phyloP scores from a whole-genome alignment of 2,888 invertebrate genomes.

The Incurvaria masculella region DNA sequence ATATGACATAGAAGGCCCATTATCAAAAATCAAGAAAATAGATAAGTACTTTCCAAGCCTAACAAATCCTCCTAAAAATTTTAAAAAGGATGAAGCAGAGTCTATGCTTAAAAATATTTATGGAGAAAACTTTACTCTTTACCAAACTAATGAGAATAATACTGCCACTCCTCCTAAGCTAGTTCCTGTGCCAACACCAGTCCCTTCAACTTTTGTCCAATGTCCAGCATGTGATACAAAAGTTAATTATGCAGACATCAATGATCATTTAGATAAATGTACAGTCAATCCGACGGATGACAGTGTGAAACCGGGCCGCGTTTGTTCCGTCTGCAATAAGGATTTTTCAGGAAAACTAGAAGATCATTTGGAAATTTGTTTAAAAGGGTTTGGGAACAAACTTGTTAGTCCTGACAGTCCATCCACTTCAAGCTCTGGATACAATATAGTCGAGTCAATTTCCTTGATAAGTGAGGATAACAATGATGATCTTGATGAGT shows the following conservation, averaged over 20 bases:
- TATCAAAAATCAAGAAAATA: slow-evolving; percentile 38
- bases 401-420: slow-evolving; percentile 35
- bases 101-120: slow-evolving; percentile 38
- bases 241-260: slow-evolving; percentile 32
- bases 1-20: slow-evolving; percentile 22
- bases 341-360: slow-evolving; percentile 29
- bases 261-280: slow-evolving; percentile 46
- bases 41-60: slow-evolving; percentile 22
- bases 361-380: slow-evolving; percentile 52
- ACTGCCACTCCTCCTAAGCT: slow-evolving; percentile 25
- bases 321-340: slow-evolving; percentile 46
- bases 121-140: slow-evolving; percentile 34
- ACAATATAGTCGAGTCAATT: neutral
- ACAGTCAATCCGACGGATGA: slow-evolving; percentile 17
- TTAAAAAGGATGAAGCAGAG: slow-evolving; percentile 20
- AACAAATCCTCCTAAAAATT: slow-evolving; percentile 27
- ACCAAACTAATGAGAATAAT: slow-evolving; percentile 21
- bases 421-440: slow-evolving; percentile 16
- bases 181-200: slow-evolving; percentile 13
- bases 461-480: slow-evolving; percentile 23
- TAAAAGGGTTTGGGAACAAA: slow-evolving; percentile 41
- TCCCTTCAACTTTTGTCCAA: slow-evolving; percentile 22
- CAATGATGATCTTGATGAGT: slow-evolving; percentile 33
- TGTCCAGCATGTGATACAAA: slow-evolving; percentile 50
- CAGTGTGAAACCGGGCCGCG: slow-evolving; percentile 14